Percentiles rank a stretch among this genome's conserved stretches.
Conservation (phyloP, 2,113 vertebrate genomes). For the Zosterops hypoxanthus region DNA sequence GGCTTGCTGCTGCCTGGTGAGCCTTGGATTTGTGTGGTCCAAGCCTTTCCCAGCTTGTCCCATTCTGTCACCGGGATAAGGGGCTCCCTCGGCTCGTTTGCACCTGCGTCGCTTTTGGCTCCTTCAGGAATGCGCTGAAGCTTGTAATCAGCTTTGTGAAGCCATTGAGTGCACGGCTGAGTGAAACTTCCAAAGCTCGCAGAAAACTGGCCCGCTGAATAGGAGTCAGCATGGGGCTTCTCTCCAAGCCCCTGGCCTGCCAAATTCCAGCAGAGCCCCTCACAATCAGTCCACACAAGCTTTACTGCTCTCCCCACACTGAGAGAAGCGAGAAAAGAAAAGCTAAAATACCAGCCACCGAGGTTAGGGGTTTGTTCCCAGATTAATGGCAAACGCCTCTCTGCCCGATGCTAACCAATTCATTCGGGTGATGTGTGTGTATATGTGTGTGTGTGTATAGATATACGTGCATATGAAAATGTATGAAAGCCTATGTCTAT, state of each 20-base stretch:
- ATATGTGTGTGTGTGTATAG: fast-evolving
- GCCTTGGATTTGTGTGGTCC: constrained; percentile 94
- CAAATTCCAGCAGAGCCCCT: constrained; percentile 98
- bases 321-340: constrained; percentile 79
- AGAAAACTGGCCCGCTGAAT: constrained; percentile 92
- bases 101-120: constrained; percentile 96
- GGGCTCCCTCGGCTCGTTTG: constrained; percentile 90
- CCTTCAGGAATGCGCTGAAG: constrained; percentile 99
- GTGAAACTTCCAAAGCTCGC: constrained; percentile 97
- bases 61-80: constrained; percentile 87
- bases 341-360: constrained; percentile 80
- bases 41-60: constrained; percentile 84
- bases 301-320: constrained; percentile 77
- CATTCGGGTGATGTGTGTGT: neutral
- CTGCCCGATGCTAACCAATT: constrained; percentile 32
- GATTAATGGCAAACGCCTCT: constrained; percentile 78
- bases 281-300: constrained; percentile 95
- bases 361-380: constrained; percentile 82
- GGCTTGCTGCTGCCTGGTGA: constrained; percentile 82
- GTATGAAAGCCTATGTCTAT: too few species aligned
- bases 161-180: constrained; percentile 97
- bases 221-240: constrained; percentile 95
- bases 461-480: neutral
- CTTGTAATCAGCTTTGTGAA: constrained; percentile 99
- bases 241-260: constrained; percentile 90